Conservation (phyloP, 2,888 invertebrate species). For the Conomelus anceps region DNA sequence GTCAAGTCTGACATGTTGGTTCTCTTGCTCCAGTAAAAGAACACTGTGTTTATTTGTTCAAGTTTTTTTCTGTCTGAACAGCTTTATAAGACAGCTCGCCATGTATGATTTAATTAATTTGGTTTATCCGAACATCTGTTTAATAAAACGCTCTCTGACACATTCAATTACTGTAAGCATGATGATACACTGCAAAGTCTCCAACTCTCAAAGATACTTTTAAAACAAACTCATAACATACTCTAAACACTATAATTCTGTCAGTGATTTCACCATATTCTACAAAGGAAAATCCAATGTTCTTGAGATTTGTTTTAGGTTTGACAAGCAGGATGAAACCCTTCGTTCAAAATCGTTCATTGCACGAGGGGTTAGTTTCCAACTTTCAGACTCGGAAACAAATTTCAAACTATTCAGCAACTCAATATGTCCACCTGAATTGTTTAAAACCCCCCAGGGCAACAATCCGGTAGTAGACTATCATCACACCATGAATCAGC, state of each 20-base stretch:
- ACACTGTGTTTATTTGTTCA: background rate
- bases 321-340: background rate
- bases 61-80: background rate
- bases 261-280: too few relatives aligned
- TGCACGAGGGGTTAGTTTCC: background rate
- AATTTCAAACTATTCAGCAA: background rate
- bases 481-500: background rate
- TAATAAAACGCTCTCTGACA: background rate
- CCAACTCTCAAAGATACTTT: too few relatives aligned
- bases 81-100: background rate
- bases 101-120: background rate
- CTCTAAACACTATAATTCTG: too few relatives aligned
- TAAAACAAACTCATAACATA: too few relatives aligned
- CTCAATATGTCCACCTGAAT: background rate
- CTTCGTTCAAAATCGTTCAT: background rate
- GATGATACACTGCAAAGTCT: background rate
- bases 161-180: background rate
- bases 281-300: background rate
- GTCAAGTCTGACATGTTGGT: background rate
- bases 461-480: background rate
- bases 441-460: background rate
- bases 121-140: background rate
- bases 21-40: background rate
- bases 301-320: too few relatives aligned
- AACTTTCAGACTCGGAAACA: background rate